A percentile compares a stretch with the other conserved stretches of the same genome.
Conservation (phyloP, 2,113 vertebrate genomes). For the Chiloscyllium plagiosum region DNA sequence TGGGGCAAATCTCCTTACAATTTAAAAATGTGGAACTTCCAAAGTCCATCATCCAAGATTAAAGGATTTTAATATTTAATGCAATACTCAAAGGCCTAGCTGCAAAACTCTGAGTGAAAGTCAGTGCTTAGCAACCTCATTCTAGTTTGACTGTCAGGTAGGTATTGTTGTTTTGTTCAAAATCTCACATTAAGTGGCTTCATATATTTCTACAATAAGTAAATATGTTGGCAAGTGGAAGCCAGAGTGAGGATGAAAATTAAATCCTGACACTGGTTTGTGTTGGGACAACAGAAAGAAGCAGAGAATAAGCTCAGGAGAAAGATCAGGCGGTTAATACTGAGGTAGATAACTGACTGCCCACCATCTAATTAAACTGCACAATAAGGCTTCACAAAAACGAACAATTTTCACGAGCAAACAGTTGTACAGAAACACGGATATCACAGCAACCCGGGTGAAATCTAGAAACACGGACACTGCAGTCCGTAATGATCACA, state of each 20-base stretch:
- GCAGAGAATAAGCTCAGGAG: neutral
- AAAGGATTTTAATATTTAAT: neutral
- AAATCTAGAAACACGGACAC: neutral
- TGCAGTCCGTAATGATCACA: neutral
- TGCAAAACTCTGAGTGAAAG: neutral
- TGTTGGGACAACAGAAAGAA: neutral
- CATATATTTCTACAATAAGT: neutral
- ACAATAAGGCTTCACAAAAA: constrained; percentile 23
- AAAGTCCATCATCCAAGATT: neutral
- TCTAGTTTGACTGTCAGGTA: neutral
- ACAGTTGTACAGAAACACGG: neutral
- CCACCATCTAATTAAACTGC: constrained; percentile 7
- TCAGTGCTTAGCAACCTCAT: neutral
- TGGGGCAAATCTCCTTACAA: neutral
- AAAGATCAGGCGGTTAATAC: neutral
- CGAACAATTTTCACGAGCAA: neutral
- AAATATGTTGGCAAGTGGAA: neutral
- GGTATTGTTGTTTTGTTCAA: neutral
- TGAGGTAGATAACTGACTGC: constrained; percentile 34
- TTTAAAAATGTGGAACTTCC: neutral
- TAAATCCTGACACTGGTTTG: neutral
- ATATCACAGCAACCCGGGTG: neutral
- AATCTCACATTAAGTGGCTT: neutral
- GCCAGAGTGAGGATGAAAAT: neutral
- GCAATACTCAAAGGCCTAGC: neutral